These are phyloP conservation scores for Bubalus kerabau DNA, from an alignment of 2,113 vertebrate species.

Conservation along the genomic window DNA sequence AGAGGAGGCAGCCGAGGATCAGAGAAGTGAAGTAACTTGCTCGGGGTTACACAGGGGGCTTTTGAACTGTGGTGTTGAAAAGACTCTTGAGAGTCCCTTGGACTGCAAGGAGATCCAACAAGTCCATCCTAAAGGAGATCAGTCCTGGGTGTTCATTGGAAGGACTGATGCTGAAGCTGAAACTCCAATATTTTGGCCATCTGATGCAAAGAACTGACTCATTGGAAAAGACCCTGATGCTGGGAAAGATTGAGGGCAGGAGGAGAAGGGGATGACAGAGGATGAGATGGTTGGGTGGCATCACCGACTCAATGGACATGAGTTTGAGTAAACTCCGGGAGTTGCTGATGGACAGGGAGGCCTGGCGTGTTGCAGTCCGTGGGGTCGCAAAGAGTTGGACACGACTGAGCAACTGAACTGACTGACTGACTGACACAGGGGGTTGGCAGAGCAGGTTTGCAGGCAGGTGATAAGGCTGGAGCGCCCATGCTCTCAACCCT, in stretches of 20 bases:
- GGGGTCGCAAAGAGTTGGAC: not conserved
- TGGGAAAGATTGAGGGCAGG: not conserved
- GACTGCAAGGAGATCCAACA: not conserved
- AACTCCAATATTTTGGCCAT: not conserved
- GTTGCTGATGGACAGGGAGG: not conserved
- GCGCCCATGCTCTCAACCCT: not conserved
- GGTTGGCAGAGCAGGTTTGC: not conserved
- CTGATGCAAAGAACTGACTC: not conserved
- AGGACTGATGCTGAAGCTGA: not conserved
- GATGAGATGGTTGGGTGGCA: not conserved
- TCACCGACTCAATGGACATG: not conserved
- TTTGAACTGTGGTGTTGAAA: not conserved
- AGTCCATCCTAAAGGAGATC: not conserved
- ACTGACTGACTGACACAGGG: not conserved
- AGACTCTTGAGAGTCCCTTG: not conserved
- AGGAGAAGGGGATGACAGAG: not conserved
- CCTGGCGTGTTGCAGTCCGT: not conserved
- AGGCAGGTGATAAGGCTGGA: not conserved
- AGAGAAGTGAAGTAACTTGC: not conserved
- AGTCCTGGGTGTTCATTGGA: not conserved
- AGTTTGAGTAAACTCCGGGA: not conserved
- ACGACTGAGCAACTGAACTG: not conserved
- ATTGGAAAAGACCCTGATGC: not conserved
- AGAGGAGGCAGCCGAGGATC: not conserved
- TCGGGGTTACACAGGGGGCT: not conserved